These are phyloP conservation scores for Sicus ferrugineus DNA, from an alignment of 2,888 invertebrate genomes.

Conservation along the genomic window DNA sequence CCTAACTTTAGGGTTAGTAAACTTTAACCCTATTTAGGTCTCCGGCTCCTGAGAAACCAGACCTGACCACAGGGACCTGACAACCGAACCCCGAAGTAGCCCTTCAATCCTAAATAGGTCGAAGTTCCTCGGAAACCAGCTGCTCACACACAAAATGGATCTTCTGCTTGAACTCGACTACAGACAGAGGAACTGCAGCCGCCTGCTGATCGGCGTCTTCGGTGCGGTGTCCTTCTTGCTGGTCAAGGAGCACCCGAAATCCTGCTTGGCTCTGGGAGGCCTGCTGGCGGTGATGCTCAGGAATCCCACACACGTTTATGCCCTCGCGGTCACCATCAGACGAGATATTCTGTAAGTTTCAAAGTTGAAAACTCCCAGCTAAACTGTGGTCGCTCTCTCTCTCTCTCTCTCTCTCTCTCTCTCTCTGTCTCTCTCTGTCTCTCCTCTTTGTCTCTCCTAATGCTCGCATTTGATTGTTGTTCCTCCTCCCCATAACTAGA, in stretches of 20 bases:
- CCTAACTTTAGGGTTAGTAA: no score
- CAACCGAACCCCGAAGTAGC: no score
- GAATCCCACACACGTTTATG: conserved; percentile 53
- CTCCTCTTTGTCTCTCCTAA: background rate
- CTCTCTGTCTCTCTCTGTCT: conserved; percentile 29
- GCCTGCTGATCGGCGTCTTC: conserved; percentile 48
- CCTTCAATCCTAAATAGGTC: no score
- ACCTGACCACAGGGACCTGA: no score
- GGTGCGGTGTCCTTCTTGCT: conserved; percentile 49
- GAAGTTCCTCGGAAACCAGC: no score
- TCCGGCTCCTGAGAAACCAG: background rate
- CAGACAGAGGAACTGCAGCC: conserved; percentile 55
- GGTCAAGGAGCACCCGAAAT: conserved; percentile 46
- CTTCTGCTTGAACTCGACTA: conserved; percentile 46
- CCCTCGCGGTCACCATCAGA: conserved; percentile 50
- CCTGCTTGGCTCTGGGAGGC: conserved; percentile 51
- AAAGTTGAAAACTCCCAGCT: background rate
- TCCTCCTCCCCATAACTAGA: conserved; percentile 61
- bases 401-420: background rate
- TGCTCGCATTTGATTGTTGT: background rate
- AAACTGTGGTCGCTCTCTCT: background rate
- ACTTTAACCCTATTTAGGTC: background rate
- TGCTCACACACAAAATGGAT: background rate
- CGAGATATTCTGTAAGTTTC: conserved; percentile 58
- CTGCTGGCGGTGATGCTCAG: conserved; percentile 54